phyloP scores from a whole-genome alignment of 1,140 invertebrate genomes.

The Pectinophora gossypiella region DNA sequence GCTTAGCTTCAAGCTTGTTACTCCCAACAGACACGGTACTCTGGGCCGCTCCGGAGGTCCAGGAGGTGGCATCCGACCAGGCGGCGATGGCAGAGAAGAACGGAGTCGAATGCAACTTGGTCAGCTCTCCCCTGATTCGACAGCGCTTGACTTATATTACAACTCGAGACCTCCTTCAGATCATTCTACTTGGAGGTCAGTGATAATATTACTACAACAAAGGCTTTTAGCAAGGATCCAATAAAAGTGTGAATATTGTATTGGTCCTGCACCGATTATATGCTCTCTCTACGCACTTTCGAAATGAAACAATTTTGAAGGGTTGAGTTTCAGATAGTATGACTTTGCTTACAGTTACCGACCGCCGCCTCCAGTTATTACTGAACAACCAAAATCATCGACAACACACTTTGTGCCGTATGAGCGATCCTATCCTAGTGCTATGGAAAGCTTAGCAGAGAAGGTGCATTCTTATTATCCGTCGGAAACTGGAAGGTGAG shows the following conservation, averaged over 20 bases:
- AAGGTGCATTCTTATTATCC: slow-evolving; percentile 91
- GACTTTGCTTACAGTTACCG: slow-evolving; percentile 66
- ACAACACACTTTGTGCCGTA: slow-evolving; percentile 87
- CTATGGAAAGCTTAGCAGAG: slow-evolving; percentile 91
- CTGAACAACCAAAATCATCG: slow-evolving; percentile 89
- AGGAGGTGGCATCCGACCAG: slow-evolving; percentile 43
- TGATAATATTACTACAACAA: too few species aligned
- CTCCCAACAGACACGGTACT: slow-evolving; percentile 60
- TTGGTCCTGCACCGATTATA: not conserved
- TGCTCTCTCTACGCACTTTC: too few species aligned
- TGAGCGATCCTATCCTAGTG: slow-evolving; percentile 92
- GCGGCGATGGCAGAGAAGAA: slow-evolving; percentile 85
- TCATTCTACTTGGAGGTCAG: slow-evolving; percentile 71
- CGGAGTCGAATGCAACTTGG: slow-evolving; percentile 84
- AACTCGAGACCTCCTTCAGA: slow-evolving; percentile 81
- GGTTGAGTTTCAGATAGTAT: too few species aligned
- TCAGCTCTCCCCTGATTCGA: slow-evolving; percentile 79
- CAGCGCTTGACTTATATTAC: slow-evolving; percentile 88
- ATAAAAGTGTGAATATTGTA: not conserved
- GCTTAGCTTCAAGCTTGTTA: not conserved
- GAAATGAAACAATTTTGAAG: too few species aligned
- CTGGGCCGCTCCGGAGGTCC: slow-evolving; percentile 45
- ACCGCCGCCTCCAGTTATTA: slow-evolving; percentile 88
- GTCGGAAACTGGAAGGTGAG: slow-evolving; percentile 74
- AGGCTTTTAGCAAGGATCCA: not conserved